phyloP scores from a whole-genome alignment of 2,113 vertebrate species.

The Poeciliopsis retropinna region DNA sequence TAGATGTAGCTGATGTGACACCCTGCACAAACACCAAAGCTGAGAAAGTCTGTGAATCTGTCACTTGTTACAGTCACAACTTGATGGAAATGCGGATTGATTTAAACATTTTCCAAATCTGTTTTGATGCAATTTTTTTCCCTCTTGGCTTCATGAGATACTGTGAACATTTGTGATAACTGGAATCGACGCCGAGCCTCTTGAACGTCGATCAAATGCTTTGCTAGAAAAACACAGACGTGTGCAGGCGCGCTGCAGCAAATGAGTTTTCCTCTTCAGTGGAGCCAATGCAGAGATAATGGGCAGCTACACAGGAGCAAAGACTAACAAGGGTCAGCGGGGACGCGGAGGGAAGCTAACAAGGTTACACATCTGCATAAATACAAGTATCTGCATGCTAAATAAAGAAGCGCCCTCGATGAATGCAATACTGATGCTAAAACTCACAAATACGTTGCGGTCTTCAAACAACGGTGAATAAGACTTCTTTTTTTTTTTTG shows the following conservation, averaged over 20 bases:
- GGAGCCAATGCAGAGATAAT: slow-evolving; percentile 45
- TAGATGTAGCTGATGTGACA: slow-evolving; percentile 47
- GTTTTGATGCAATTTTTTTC: slow-evolving; percentile 38
- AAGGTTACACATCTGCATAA: slow-evolving; percentile 51
- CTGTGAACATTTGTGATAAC: slow-evolving; percentile 25
- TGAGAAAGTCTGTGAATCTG: slow-evolving; percentile 35
- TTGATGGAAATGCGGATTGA: slow-evolving; percentile 37
- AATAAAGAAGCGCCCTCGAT: slow-evolving; percentile 52
- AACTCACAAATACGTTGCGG: slow-evolving; percentile 47
- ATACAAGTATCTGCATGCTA: slow-evolving; percentile 48
- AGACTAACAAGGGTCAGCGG: slow-evolving; percentile 65
- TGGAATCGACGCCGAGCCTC: slow-evolving; percentile 35
- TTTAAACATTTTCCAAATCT: slow-evolving; percentile 48
- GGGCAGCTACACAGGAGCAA: slow-evolving; percentile 50
- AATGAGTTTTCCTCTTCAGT: slow-evolving; percentile 59
- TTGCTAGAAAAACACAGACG: slow-evolving; percentile 27
- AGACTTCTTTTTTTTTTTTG: slow-evolving; percentile 52
- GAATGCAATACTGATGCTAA: slow-evolving; percentile 26
- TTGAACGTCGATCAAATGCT: slow-evolving; percentile 44
- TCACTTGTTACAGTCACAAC: slow-evolving; percentile 37
- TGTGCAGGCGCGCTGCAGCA: slow-evolving; percentile 29
- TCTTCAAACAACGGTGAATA: slow-evolving; percentile 58
- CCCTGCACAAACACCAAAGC: slow-evolving; percentile 46
- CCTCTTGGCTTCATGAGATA: slow-evolving; percentile 24
- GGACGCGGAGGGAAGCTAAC: slow-evolving; percentile 50